Conservation (phyloP, 1,140 invertebrate species). For the Brachionus sp. region DNA sequence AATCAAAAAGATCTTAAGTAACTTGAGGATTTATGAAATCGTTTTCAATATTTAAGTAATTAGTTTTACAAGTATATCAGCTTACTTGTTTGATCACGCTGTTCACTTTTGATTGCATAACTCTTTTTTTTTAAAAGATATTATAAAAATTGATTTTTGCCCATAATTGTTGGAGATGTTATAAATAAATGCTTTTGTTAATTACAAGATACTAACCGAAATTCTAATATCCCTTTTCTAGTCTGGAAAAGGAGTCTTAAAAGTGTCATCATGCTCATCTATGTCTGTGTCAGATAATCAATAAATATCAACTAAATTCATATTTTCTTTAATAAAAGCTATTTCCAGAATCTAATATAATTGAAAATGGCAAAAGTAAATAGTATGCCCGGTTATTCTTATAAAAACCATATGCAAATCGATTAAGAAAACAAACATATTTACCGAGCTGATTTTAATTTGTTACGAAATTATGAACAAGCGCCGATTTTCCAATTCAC, state of each 20-base stretch:
- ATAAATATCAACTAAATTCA: neutral
- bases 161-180: no score
- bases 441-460: neutral
- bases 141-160: no score
- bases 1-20: constrained; percentile 17
- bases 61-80: constrained; percentile 5
- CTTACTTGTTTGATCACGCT: neutral
- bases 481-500: neutral
- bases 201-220: neutral
- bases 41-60: neutral
- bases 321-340: neutral
- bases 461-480: constrained; percentile 9
- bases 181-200: neutral
- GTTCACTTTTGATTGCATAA: neutral
- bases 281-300: neutral
- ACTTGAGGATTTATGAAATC: neutral
- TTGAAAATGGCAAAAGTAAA: neutral
- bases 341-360: neutral
- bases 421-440: constrained; percentile 19
- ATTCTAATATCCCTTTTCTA: neutral
- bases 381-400: neutral
- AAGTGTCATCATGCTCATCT: neutral
- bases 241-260: neutral
- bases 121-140: neutral
- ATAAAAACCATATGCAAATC: constrained; percentile 20